Evolutionary conservation across 2,113 vertebrate genomes (phyloP).

Genomic region (Anguilla japonica): DNA sequence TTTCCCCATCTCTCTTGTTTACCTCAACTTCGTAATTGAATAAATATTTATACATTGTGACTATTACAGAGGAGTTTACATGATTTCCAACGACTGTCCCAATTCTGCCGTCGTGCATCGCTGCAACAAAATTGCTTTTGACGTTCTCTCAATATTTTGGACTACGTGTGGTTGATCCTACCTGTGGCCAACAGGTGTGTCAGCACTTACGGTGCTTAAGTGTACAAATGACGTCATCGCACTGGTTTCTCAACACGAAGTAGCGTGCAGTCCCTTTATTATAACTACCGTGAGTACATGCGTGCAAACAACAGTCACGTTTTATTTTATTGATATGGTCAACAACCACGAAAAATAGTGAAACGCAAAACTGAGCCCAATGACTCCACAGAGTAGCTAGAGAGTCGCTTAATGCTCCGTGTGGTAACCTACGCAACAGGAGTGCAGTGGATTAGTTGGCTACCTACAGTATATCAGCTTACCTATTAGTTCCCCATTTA

Average conservation of each 20-base stretch:
- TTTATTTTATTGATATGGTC: not conserved
- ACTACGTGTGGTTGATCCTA: not conserved
- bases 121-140: not conserved
- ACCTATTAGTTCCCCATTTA: conserved; percentile 63
- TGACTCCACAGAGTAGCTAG: not conserved
- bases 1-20: not conserved
- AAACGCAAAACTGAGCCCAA: not conserved
- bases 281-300: not conserved
- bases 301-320: not conserved
- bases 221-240: not conserved
- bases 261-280: not conserved
- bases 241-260: not conserved
- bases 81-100: not conserved
- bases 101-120: not conserved
- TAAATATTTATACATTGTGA: conserved; percentile 3
- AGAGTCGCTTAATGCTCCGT: not conserved
- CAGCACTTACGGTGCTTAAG: not conserved
- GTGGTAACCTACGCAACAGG: not conserved
- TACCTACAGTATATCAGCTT: conserved; percentile 35
- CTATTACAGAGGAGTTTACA: not conserved
- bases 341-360: not conserved
- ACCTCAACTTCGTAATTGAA: not conserved
- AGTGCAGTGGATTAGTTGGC: not conserved
- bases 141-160: not conserved
- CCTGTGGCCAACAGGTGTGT: not conserved